Evolutionary conservation across 2,797 vertebrate species (phyloP).

Genomic region (Danio aesculapii): DNA sequence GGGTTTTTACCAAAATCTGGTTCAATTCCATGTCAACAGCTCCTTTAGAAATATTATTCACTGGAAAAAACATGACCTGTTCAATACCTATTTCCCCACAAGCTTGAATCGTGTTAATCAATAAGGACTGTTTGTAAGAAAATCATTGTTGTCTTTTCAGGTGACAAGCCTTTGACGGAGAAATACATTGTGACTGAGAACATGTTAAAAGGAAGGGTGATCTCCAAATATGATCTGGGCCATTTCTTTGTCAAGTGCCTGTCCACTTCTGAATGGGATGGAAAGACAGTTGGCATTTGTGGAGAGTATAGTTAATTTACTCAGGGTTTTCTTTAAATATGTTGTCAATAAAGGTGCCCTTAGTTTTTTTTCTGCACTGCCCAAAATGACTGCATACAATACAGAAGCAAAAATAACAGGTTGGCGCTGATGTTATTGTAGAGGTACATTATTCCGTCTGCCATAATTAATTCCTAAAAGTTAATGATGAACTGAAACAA

Average conservation of each 20-base stretch:
- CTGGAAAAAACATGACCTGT: too few relatives aligned
- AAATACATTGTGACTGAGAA: slow-evolving; percentile 79
- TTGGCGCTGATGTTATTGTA: background rate
- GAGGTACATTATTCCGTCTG: background rate
- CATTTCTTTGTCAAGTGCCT: slow-evolving; percentile 90
- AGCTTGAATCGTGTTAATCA: background rate
- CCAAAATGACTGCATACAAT: background rate
- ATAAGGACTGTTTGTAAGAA: background rate
- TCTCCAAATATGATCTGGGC: slow-evolving; percentile 90
- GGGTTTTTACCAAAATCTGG: too few relatives aligned
- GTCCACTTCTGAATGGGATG: slow-evolving; percentile 82
- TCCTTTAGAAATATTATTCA: too few relatives aligned
- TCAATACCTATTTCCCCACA: too few relatives aligned
- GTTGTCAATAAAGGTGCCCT: background rate
- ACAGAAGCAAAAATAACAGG: background rate
- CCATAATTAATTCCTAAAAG: background rate
- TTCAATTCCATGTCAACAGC: too few relatives aligned
- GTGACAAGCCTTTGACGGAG: slow-evolving; percentile 84
- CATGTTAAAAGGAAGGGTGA: slow-evolving; percentile 78
- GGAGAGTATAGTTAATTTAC: slow-evolving; percentile 79
- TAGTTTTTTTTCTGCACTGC: background rate
- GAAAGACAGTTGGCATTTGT: slow-evolving; percentile 83
- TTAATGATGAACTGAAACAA: background rate
- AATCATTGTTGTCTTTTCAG: slow-evolving; percentile 67
- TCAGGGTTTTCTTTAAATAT: background rate